Base-by-base conservation (phyloP, 2,888 invertebrate genomes). In the Pomacea canaliculata region DNA sequence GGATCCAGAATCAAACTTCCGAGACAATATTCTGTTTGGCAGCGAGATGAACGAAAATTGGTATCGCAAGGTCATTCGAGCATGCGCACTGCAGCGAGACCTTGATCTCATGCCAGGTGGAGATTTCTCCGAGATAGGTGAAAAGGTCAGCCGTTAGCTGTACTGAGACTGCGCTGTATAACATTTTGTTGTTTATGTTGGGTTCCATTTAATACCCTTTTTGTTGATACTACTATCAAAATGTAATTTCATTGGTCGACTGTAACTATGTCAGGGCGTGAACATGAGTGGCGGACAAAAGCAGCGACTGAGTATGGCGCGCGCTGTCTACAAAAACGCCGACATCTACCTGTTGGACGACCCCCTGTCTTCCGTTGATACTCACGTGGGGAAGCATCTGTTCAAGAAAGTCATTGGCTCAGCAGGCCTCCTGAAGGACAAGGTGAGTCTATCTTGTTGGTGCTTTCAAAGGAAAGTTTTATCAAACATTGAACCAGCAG, bases 291-390 rank as follows among this genome's bases (percentile, higher is more conserved):
- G 91, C 23, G 91, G 91, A 10, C 91, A 91, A 81, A 90, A 90
- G 78, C 91, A 91, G 83, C 78, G 91, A 37, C 87, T 91, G 62
- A 88, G 86, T 71, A 78, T 91, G 71, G 91, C 91, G 10, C 80
- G 91, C 27, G 89, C 90, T 8, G 87, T 90, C 9, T 91, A 91
- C 81, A 84, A 84, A 68, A 87, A 90, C 73, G 84, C 87, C n/a
- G 89, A 90, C 79, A 63, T 73, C 0, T 67, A 66, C n/a, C 73
- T 73, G 46, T n/a, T 73, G 56, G 73, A 73, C 49, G 73, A 73
- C 67, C 98, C 98, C 5, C 88, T 94, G 69, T 96, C 96, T 89
- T 98, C 98, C 8, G 98, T 99, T 1, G 98, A 98, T n/a, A 60
- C n/a, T 19, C 60, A 60, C 60, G 60, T 60, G 3, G 98, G 74